phyloP scores from a whole-genome alignment of 2,113 vertebrate genomes.

The Peromyscus maniculatus region DNA sequence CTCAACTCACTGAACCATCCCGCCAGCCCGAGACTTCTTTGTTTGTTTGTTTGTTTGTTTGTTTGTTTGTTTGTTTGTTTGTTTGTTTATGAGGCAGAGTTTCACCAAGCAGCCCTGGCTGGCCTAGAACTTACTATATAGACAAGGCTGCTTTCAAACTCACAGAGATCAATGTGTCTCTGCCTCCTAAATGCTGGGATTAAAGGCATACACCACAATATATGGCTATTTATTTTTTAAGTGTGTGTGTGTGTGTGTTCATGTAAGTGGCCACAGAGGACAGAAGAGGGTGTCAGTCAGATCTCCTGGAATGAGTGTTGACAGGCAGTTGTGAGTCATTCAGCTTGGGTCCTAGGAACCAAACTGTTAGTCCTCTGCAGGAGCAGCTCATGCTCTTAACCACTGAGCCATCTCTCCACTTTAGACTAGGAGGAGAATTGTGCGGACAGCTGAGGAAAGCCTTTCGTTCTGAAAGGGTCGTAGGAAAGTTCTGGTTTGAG shows the following conservation, averaged over 20 bases:
- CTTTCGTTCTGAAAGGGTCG: slow-evolving; percentile 30
- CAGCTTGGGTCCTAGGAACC: background rate
- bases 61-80: background rate
- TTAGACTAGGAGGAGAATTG: background rate
- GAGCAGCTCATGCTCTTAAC: background rate
- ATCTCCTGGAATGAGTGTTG: background rate
- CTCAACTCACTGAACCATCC: background rate
- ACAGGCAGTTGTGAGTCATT: background rate
- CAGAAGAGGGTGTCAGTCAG: background rate
- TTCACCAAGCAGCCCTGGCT: background rate
- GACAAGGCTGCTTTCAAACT: background rate
- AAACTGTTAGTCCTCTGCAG: background rate
- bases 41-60: background rate
- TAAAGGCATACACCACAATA: background rate
- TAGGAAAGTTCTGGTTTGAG: background rate
- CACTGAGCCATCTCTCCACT: background rate
- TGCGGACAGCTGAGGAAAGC: background rate
- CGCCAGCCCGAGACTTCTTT: background rate
- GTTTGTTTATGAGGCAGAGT: background rate
- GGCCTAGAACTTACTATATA: background rate
- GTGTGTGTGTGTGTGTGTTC: background rate
- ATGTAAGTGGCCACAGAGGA: background rate
- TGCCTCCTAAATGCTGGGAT: background rate
- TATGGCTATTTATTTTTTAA: background rate
- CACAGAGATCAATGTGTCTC: background rate